A percentile compares a stretch with the other conserved stretches of the same genome.
These are phyloP conservation scores for Drosophila aldrichi DNA, from an alignment of 2,888 invertebrate genomes.

Conservation along the genomic window DNA sequence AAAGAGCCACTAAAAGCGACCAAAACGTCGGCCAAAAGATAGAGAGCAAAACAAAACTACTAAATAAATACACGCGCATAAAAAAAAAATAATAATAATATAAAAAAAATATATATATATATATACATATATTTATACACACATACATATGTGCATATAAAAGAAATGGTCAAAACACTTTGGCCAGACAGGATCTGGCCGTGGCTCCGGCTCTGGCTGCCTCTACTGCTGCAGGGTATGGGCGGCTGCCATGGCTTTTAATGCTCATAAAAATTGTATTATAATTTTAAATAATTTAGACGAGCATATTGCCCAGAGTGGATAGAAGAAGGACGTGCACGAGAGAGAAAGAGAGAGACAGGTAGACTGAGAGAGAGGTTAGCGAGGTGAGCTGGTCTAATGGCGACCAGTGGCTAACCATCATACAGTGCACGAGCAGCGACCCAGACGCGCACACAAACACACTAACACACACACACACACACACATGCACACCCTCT, in stretches of 20 bases:
- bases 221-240: conserved; percentile 4
- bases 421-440: conserved; percentile 22
- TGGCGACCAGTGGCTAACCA: conserved; percentile 39
- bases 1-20: conserved; percentile 41
- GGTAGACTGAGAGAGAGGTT: neutral
- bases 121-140: neutral
- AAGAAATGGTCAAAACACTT: conserved; percentile 28
- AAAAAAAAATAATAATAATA: neutral
- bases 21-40: conserved; percentile 7
- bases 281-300: conserved; percentile 77
- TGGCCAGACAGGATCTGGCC: conserved; percentile 25
- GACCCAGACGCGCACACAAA: conserved; percentile 20
- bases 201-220: neutral
- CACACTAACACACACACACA: conserved; percentile 27
- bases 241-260: conserved; percentile 49
- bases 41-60: conserved; percentile 9
- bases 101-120: no score
- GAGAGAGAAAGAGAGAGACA: neutral
- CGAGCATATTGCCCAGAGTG: conserved; percentile 30
- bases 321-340: neutral
- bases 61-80: conserved; percentile 17
- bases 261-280: conserved; percentile 77
- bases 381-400: neutral
- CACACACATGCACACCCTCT: conserved; percentile 24
- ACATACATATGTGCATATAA: neutral